Percentiles rank a stretch among this genome's conserved stretches.
phyloP scores from a whole-genome alignment of 2,797 vertebrate species.

The Rhynchonycteris naso region DNA sequence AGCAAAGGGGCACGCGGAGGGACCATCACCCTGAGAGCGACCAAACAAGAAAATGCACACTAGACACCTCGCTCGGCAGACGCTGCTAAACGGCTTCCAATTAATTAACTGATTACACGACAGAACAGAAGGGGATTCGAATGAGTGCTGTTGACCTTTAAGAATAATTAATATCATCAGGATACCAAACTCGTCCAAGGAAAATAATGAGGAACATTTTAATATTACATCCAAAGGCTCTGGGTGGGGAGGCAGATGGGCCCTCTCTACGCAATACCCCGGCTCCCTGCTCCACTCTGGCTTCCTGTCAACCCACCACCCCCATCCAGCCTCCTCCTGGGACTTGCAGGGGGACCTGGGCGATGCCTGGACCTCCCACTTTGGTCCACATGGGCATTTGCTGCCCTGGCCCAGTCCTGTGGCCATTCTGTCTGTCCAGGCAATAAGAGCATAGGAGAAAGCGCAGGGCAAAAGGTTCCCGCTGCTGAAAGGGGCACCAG shows the following conservation, averaged over 20 bases:
- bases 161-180: constrained; percentile 91
- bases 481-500: background rate
- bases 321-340: background rate
- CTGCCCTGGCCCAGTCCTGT: too few species aligned
- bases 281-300: background rate
- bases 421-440: background rate
- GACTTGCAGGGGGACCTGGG: background rate
- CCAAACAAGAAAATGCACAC: constrained; percentile 78
- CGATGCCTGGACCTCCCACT: background rate
- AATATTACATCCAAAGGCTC: constrained; percentile 80
- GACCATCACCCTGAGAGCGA: constrained; percentile 27
- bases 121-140: constrained; percentile 90
- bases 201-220: constrained; percentile 88
- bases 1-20: background rate
- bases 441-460: background rate
- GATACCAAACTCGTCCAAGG: constrained; percentile 86
- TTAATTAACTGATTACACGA: constrained; percentile 90
- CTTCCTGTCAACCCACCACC: background rate
- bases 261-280: background rate
- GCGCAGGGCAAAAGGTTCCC: too few species aligned
- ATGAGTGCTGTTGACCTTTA: constrained; percentile 90
- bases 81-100: constrained; percentile 87
- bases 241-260: constrained; percentile 73
- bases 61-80: constrained; percentile 81
- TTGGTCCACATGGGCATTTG: background rate